Base-by-base conservation (phyloP, 2,888 invertebrate genomes). In the Sminthurides aquaticus region DNA sequence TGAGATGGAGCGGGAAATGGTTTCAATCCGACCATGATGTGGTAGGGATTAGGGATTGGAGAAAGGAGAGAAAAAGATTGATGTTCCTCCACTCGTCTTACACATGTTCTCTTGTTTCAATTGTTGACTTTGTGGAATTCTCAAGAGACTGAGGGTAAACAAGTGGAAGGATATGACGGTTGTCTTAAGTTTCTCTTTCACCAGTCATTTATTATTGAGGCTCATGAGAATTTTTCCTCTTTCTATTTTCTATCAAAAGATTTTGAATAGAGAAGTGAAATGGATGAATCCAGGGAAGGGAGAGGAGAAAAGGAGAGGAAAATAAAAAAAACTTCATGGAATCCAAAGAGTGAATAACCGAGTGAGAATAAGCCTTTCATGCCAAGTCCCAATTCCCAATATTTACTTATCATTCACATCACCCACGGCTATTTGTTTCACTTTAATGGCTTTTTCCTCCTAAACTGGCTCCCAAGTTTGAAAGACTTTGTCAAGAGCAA, bases 341-440 rank as follows among this genome's bases (percentile, higher is more conserved):
- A 59, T 43, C 28, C 25, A 60, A 60, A 65, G 26, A 28, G 25
- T 55, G 62, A 58, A 52, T 63, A 63, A 29, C 57, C 20, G 59
- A 59, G 66, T 57, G 61, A 57, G 60, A 64, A 69, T 65, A 43
- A 65, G 60, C 68, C 66, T 65, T 67, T 71, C 68, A 68, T 67
- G 64, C 67, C 25, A 24, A 64, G 34, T 64, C 55, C 59, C 64
- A 64, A 59, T 64, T 64, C 60, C 64, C 61, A 60, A 58, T 71
- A 66, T 71, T 71, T 70, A 62, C 67, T 69, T 70, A 70, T 69
- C 69, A 49, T 66, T 69, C 65, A 52, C 63, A 70, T 71, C 69
- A 69, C 68, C 67, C 56, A 66, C 20, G 68, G 71, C 69, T 71
- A 71, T 71, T 71, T 71, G 71, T 71, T 70, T 71, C 68, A 65